Base-by-base conservation (phyloP, 2,797 vertebrate species). In the Hemibagrus guttatus region DNA sequence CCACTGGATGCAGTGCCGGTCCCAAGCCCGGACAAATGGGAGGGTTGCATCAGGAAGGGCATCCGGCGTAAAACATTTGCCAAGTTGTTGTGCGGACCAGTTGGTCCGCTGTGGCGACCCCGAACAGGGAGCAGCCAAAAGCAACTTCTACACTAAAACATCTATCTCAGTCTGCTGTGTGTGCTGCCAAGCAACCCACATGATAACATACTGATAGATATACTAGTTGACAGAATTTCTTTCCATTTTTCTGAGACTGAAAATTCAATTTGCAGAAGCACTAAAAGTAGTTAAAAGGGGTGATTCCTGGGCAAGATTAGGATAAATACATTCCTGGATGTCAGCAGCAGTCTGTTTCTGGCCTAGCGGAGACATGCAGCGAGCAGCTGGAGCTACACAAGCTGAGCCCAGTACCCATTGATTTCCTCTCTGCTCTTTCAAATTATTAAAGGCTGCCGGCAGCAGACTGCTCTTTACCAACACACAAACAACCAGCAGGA, bases 291-390 rank as follows among this genome's bases (percentile, higher is more conserved):
- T 94, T 90, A 92, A 92, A 91, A 91, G 31, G 90, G 92, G 93
- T 90, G 93, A 93, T 76, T 92, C 91, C 92, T 90, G 88, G 21
- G 89, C 88, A 69, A 92, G 93, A 95, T 93, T 92, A 95, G 93
- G 92, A 95, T 95, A 91, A 93, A 96, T 95, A 94, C 91, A 93
- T 95, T 88, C 93, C 87, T 93, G 93, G 92, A 91, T 93, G 94
- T 93, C 93, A 94, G 92, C 90, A 87, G 87, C 81, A 86, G 91
- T 87, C 91, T 93, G 92, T 92, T 93, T 94, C 92, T 92, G 88
- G 92, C 90, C 92, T 59, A 91, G 91, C 91, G 92, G 91, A 92
- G 81, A 89, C 90, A 88, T 87, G 86, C 88, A 54, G 88, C 87
- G 74, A 85, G 84, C 75, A 90, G 89, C 71, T 86, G 91, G 86